Conservation (phyloP, 2,888 invertebrate genomes). For the Leptinotarsa haldemani region DNA sequence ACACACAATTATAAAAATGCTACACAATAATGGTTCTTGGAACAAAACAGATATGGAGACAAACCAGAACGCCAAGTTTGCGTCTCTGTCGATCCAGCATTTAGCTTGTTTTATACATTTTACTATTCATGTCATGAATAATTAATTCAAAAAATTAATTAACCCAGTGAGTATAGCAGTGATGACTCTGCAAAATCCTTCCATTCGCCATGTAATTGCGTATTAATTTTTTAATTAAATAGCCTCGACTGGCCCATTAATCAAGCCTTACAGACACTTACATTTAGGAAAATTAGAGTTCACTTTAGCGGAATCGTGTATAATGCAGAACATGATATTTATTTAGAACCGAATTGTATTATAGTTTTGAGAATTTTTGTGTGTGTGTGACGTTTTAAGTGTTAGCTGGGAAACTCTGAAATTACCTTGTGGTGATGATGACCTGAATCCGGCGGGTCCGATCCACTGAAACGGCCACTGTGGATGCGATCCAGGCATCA, state of each 20-base stretch:
- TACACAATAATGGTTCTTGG: conserved; percentile 22
- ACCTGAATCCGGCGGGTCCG: conserved; percentile 71
- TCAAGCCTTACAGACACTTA: neutral
- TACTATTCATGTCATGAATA: conserved; percentile 2
- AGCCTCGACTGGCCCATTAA: neutral
- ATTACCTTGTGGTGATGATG: conserved; percentile 73
- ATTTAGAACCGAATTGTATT: neutral
- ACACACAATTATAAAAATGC: neutral
- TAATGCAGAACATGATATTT: neutral
- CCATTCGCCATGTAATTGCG: conserved; percentile 9
- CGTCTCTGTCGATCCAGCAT: neutral
- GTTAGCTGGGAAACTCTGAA: neutral
- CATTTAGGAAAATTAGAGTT: neutral
- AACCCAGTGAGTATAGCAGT: neutral
- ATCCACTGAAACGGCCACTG: conserved; percentile 77
- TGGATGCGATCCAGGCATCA: conserved; percentile 67
- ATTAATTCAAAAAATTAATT: conserved; percentile 4
- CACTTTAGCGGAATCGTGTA: neutral
- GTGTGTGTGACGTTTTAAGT: neutral
- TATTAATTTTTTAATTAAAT: conserved; percentile 16
- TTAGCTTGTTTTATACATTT: neutral
- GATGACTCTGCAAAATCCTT: conserved; percentile 4
- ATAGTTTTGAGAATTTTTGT: no score
- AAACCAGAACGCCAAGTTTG: conserved; percentile 3
- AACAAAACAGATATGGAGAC: conserved; percentile 21